These are phyloP conservation scores for Tiliacea citrago DNA, from an alignment of 2,888 invertebrate genomes.

Conservation along the genomic window DNA sequence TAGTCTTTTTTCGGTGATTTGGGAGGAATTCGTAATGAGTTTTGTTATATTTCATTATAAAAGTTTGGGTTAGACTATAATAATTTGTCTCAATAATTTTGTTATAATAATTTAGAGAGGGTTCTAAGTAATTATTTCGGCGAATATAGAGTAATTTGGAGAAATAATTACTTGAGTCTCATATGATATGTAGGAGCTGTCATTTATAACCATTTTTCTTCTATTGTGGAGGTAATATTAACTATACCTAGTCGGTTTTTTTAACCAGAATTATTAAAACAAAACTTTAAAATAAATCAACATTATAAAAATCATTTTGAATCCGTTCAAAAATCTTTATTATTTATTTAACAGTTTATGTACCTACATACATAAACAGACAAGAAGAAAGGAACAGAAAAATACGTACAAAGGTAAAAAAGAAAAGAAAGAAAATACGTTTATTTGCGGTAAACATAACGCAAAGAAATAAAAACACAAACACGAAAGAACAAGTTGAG, in stretches of 20 bases:
- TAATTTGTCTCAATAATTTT: conserved; percentile 16
- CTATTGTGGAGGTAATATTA: not conserved
- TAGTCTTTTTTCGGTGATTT: conserved; percentile 36
- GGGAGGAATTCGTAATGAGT: conserved; percentile 32
- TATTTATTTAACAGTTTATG: not conserved
- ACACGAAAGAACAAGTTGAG: too few species aligned
- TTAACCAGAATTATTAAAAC: not conserved
- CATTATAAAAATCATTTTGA: not conserved
- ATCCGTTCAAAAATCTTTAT: not conserved
- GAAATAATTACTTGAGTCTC: conserved; percentile 28
- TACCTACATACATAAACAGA: too few species aligned
- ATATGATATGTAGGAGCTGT: conserved; percentile 14
- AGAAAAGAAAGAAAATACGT: too few species aligned
- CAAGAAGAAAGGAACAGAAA: too few species aligned
- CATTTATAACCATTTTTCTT: conserved; percentile 18
- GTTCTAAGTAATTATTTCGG: conserved; percentile 14
- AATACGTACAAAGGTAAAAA: too few species aligned
- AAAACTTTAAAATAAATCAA: not conserved
- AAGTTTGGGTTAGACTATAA: not conserved
- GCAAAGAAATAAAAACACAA: too few species aligned
- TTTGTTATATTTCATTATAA: conserved; percentile 23
- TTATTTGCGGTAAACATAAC: too few species aligned
- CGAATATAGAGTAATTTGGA: conserved; percentile 1
- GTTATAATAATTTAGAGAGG: conserved; percentile 16
- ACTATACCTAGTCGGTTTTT: not conserved